Percentiles rank a stretch among this genome's conserved stretches.
phyloP scores from a whole-genome alignment of 2,888 invertebrate species.

The Thera britannica region DNA sequence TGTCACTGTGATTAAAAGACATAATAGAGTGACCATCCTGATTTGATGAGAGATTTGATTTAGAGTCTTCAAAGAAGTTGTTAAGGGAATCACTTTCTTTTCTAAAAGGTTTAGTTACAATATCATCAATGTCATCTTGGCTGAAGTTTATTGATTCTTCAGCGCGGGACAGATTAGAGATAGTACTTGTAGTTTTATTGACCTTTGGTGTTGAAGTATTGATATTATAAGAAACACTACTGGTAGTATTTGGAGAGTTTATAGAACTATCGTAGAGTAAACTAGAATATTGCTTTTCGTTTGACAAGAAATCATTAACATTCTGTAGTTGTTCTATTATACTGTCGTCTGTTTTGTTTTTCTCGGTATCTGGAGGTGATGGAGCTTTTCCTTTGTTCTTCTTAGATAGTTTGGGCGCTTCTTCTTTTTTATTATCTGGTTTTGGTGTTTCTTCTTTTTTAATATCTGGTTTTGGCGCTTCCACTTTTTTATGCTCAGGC shows the following conservation, averaged over 20 bases:
- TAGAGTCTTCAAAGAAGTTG: slow-evolving; percentile 76
- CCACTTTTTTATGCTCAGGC: slow-evolving; percentile 40
- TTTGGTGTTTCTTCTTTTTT: slow-evolving; percentile 52
- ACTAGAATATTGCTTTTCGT: slow-evolving; percentile 76
- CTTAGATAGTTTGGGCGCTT: slow-evolving; percentile 70
- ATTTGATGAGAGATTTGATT: slow-evolving; percentile 78
- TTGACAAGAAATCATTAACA: slow-evolving; percentile 72
- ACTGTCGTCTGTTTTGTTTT: slow-evolving; percentile 79
- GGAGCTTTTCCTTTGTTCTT: slow-evolving; percentile 91
- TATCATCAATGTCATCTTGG: slow-evolving; percentile 83
- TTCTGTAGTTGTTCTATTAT: slow-evolving; percentile 75
- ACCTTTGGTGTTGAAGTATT: slow-evolving; percentile 82
- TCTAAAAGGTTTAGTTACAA: slow-evolving; percentile 77
- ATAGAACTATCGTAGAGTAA: slow-evolving; percentile 58
- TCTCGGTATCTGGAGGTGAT: slow-evolving; percentile 86
- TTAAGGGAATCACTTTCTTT: slow-evolving; percentile 79
- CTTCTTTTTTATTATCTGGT: slow-evolving; percentile 44
- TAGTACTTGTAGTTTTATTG: slow-evolving; percentile 64
- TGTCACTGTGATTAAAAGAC: slow-evolving; percentile 78
- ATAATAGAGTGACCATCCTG: slow-evolving; percentile 74
- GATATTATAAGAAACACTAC: slow-evolving; percentile 59
- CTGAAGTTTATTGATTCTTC: slow-evolving; percentile 78
- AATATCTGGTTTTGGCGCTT: slow-evolving; percentile 55
- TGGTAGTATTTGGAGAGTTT: slow-evolving; percentile 42
- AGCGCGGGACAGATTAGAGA: slow-evolving; percentile 53